A percentile compares a stretch with the other conserved stretches of the same genome.
Conservation (phyloP, 2,797 vertebrate genomes). For the Microchirus variegatus region DNA sequence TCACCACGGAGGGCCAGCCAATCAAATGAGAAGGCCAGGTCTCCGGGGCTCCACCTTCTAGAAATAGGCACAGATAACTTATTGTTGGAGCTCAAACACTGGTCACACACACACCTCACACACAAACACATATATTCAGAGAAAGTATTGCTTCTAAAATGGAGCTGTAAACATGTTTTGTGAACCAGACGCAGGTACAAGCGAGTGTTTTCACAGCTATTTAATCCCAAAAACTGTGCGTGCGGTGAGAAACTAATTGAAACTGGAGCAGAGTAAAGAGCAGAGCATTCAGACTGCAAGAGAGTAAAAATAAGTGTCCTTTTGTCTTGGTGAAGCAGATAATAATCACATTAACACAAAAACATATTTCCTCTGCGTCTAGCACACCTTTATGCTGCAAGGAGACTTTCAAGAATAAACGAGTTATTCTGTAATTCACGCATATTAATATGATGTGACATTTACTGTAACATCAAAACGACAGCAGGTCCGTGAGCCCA, state of each 20-base stretch:
- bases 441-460: constrained; percentile 27
- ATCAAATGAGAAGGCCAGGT: constrained; percentile 60
- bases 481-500: constrained; percentile 45
- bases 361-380: neutral
- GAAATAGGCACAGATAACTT: constrained; percentile 75
- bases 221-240: constrained; percentile 35
- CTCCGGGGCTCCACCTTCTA: constrained; percentile 63
- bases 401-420: constrained; percentile 15
- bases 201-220: constrained; percentile 44
- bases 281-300: neutral
- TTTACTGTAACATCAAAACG: constrained; percentile 37
- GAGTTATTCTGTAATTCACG: constrained; percentile 21
- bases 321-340: constrained; percentile 33
- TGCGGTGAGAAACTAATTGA: constrained; percentile 34
- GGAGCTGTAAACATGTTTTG: constrained; percentile 55
- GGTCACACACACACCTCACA: constrained; percentile 44
- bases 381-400: constrained; percentile 1
- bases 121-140: constrained; percentile 43
- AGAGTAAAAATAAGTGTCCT: constrained; percentile 33
- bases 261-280: constrained; percentile 33
- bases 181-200: constrained; percentile 33
- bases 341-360: constrained; percentile 19
- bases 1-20: constrained; percentile 60
- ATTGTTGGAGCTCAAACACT: constrained; percentile 71
- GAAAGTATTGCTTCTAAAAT: constrained; percentile 32